Evolutionary conservation across 2,888 invertebrate genomes (phyloP), one percentile per base, ranked within the genome.

Genomic region (Ophioninae sp.): DNA sequence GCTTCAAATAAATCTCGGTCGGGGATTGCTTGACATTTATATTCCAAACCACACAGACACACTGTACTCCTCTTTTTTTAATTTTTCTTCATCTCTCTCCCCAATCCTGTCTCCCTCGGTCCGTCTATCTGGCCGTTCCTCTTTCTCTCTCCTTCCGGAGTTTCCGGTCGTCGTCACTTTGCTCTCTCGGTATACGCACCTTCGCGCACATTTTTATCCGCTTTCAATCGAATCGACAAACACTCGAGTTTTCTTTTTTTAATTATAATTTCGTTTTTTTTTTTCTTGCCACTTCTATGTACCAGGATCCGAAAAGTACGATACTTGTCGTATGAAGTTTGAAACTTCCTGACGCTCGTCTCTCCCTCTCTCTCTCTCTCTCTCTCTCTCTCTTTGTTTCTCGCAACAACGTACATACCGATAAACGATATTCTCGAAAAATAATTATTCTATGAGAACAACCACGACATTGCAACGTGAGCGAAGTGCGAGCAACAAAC

Each of bases 1-100:
- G 86, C 86, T 86, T 85, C 83, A 87, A 88, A 81, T 81, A 85
- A 88, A 88, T 84, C 86, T 84, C 85, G 82, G n/a, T 85, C 85
- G 83, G 82, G 85, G 85, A 86, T 85, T 83, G 85, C 83, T 82
- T 80, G 68, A 82, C 73, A 79, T 73, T 57, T 82, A 80, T 41
- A 69, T 83, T 57, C 57, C 69, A 17, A 77, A 79, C 50, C 64
- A 80, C 73, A 65, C 80, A n/a, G 37, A 61, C 41, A 61, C 23
- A 8, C 73, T 20, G 39, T 13, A 7, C 41, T n/a, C 44, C 44
- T 62, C 61, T 10, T 41, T n/a, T n/a, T n/a, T n/a, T n/a, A n/a
- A n/a, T 62, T 30, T 73, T 7, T 61, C 21, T 62, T 23, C 13
- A 13, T 67, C 44, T 6, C 50, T 56, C 13, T 69, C 20, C 13